Evolutionary conservation across 37 sponge, comb jelly and placozoan species (phyloP), one percentile per base, ranked within the genome.

Genomic region (Dysidea cf. avara): DNA sequence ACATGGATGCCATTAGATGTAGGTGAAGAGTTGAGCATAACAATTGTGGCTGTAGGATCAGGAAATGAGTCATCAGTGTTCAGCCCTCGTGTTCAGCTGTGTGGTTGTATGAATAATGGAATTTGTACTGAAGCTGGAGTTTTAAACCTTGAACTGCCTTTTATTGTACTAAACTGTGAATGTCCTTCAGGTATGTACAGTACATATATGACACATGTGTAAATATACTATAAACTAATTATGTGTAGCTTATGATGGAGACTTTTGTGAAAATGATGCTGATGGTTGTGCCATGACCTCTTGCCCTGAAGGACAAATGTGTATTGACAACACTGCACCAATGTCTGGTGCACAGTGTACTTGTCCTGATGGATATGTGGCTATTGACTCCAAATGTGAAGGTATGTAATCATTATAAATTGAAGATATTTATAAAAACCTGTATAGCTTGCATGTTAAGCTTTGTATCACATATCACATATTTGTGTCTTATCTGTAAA

Each of bases 271-370:
- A 26, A 17, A 51, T 2, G 87, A 86, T 64, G 53, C 62, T n/a
- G 73, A 87, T 76, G 88, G 83, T 2, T 87, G 88, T 47, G 30
- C 54, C 7, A 78, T 77, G 7, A 17, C 51, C 22, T 36, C 58
- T 43, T 87, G 88, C 78, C 83, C 77, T 35, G 58, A 24, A 18
- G 83, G 83, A 35, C 72, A 71, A 1, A 33, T 39, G 7, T 87
- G 88, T 46, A 46, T 31, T 48, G 88, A 87, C 51, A 50, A 57
- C 16, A 33, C 51, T 31, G 83, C 88, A 3, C 88, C 88, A 39
- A 56, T 33, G n/a, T 38, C 59, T 13, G 88, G 84, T 3, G 72
- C 72, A 7, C 50, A 30, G 7, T 87, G 88, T 72, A 55, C 72
- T 1, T 87, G 88, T 63, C 88, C 88, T 16, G 14, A 28, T 37